A percentile compares a stretch with the other conserved stretches of the same genome.
These are phyloP conservation scores for Drosophila emarginata DNA, from an alignment of 2,888 invertebrate genomes.

Conservation along the genomic window DNA sequence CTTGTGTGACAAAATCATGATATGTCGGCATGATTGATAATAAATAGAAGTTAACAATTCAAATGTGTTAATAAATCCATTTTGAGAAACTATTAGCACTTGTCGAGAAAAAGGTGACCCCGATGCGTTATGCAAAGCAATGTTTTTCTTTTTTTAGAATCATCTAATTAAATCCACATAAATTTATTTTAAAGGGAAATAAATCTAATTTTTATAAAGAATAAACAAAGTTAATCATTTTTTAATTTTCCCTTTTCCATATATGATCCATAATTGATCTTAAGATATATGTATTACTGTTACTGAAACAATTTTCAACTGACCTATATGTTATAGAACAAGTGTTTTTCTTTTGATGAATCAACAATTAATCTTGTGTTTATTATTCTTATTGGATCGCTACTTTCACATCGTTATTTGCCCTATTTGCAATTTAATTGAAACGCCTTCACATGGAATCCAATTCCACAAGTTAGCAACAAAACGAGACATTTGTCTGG, in stretches of 20 bases:
- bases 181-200: too few species aligned
- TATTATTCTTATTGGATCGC: neutral
- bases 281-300: too few species aligned
- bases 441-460: slow-evolving; percentile 1
- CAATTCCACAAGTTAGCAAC: neutral
- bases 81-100: neutral
- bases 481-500: neutral
- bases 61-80: neutral
- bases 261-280: too few species aligned
- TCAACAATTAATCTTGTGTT: neutral
- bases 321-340: too few species aligned
- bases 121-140: neutral
- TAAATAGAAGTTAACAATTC: neutral
- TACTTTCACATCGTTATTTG: neutral
- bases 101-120: neutral
- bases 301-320: too few species aligned
- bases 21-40: neutral
- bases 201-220: too few species aligned
- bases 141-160: too few species aligned
- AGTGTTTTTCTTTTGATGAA: neutral
- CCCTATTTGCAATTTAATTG: slow-evolving; percentile 12
- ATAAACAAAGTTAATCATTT: too few species aligned
- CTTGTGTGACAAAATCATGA: neutral
- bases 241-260: too few species aligned
- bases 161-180: too few species aligned